Evolutionary conservation across 1,140 invertebrate genomes (phyloP).

Genomic region (Trypoxylus dichotomus): DNA sequence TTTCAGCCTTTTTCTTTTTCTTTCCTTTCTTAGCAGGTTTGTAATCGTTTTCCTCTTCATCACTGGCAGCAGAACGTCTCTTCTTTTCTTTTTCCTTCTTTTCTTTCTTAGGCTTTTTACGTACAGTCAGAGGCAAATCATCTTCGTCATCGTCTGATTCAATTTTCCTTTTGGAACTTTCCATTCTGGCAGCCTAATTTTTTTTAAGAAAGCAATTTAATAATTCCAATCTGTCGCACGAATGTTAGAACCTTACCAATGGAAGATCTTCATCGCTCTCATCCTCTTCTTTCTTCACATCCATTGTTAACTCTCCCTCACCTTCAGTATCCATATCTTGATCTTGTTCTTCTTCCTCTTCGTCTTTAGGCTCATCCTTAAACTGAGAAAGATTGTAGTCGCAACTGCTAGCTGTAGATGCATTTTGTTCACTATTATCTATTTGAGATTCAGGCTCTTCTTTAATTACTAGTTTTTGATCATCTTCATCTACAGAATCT

Average conservation of each 20-base stretch:
- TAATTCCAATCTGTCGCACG: background rate
- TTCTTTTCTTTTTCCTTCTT: constrained; percentile 64
- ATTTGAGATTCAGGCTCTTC: constrained; percentile 46
- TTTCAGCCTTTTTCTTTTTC: constrained; percentile 53
- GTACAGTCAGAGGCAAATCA: constrained; percentile 66
- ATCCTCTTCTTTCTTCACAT: constrained; percentile 48
- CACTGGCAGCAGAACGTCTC: constrained; percentile 60
- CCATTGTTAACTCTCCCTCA: constrained; percentile 51
- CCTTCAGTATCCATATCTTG: constrained; percentile 44
- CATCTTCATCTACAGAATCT: constrained; percentile 48
- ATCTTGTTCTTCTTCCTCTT: constrained; percentile 40
- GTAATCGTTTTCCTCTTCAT: constrained; percentile 64
- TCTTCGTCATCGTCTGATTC: constrained; percentile 66
- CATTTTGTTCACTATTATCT: constrained; percentile 51
- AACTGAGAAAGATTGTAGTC: constrained; percentile 69
- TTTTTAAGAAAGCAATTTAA: background rate
- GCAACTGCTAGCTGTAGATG: constrained; percentile 64
- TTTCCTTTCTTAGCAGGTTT: constrained; percentile 60
- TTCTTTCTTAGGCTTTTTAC: constrained; percentile 74
- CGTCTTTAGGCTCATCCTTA: constrained; percentile 55
- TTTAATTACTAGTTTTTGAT: constrained; percentile 49
- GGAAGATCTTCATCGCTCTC: constrained; percentile 78
- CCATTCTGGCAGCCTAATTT: constrained; percentile 49
- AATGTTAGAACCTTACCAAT: constrained; percentile 59
- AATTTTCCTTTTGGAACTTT: constrained; percentile 54